These are phyloP conservation scores for Sinelater perroti DNA, from an alignment of 2,888 invertebrate genomes.

Conservation along the genomic window DNA sequence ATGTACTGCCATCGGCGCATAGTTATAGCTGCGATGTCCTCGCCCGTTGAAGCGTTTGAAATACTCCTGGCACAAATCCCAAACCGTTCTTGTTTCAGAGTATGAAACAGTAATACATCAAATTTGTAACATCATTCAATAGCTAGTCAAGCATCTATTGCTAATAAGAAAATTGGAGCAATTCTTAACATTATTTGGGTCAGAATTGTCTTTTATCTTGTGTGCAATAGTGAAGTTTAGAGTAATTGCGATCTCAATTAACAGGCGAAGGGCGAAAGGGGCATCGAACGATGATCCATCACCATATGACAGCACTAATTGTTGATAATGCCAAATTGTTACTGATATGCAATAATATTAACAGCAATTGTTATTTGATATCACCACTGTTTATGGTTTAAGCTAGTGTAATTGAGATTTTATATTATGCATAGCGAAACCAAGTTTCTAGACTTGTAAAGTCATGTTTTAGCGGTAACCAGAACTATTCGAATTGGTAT, in stretches of 20 bases:
- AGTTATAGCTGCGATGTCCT: too few relatives aligned
- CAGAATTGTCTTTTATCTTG: too few relatives aligned
- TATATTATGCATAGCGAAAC: slow-evolving; percentile 45
- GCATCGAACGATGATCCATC: slow-evolving; percentile 12
- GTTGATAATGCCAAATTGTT: slow-evolving; percentile 53
- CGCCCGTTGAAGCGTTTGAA: too few relatives aligned
- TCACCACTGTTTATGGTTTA: slow-evolving; percentile 51
- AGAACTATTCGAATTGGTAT: slow-evolving; percentile 39
- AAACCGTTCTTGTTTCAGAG: too few relatives aligned
- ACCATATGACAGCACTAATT: slow-evolving; percentile 44
- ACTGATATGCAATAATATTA: slow-evolving; percentile 53
- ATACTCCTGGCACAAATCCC: too few relatives aligned
- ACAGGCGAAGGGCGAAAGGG: slow-evolving; percentile 38
- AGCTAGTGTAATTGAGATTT: slow-evolving; percentile 44
- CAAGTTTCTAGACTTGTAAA: slow-evolving; percentile 47
- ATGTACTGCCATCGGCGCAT: slow-evolving; percentile 17
- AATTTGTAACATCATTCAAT: background rate
- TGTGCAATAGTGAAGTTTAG: slow-evolving; percentile 1
- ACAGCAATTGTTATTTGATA: slow-evolving; percentile 55
- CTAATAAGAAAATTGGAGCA: background rate
- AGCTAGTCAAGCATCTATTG: background rate
- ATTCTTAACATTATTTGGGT: too few relatives aligned
- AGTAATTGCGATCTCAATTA: slow-evolving; percentile 22
- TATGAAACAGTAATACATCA: background rate
- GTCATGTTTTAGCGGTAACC: slow-evolving; percentile 43